A percentile compares a stretch with the other conserved stretches of the same genome.
phyloP scores from a whole-genome alignment of 2,888 invertebrate genomes.

The Cheilosia urbana region DNA sequence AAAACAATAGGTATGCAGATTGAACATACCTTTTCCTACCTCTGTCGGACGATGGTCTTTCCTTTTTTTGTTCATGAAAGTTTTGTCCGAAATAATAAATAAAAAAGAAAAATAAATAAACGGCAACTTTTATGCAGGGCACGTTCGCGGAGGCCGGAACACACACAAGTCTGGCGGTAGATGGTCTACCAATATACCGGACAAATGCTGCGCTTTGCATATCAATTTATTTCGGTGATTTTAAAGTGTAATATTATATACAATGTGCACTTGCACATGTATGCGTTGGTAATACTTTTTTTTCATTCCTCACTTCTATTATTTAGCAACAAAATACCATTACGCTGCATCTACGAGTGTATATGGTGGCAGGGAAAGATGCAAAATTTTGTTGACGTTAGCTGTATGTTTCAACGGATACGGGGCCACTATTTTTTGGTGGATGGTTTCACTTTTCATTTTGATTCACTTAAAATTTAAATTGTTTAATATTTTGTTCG shows the following conservation, averaged over 20 bases:
- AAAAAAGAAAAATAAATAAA: conserved; percentile 11
- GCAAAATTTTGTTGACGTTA: conserved; percentile 40
- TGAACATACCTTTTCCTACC: no score
- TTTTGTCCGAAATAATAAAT: conserved; percentile 17
- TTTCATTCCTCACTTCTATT: conserved; percentile 12
- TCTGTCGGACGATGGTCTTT: no score
- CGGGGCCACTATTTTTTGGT: background rate
- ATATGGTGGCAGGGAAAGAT: conserved; percentile 7
- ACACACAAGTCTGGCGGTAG: conserved; percentile 20
- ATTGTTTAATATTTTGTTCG: background rate
- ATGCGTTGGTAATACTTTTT: background rate
- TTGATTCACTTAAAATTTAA: conserved; percentile 30
- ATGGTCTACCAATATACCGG: conserved; percentile 45
- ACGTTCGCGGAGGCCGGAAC: conserved; percentile 43
- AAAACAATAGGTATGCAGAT: no score
- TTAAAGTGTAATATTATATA: conserved; percentile 45
- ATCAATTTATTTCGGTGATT: conserved; percentile 40
- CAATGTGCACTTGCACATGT: conserved; percentile 7
- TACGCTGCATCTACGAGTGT: conserved; percentile 18
- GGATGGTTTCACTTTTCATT: conserved; percentile 50
- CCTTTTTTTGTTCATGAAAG: conserved; percentile 14
- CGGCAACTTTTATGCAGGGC: conserved; percentile 37
- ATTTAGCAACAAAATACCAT: conserved; percentile 33
- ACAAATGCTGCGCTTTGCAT: conserved; percentile 52
- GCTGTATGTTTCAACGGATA: conserved; percentile 12